Percentiles rank a stretch among this genome's conserved stretches.
phyloP scores from a whole-genome alignment of 2,113 vertebrate genomes.

The Excalfactoria chinensis region DNA sequence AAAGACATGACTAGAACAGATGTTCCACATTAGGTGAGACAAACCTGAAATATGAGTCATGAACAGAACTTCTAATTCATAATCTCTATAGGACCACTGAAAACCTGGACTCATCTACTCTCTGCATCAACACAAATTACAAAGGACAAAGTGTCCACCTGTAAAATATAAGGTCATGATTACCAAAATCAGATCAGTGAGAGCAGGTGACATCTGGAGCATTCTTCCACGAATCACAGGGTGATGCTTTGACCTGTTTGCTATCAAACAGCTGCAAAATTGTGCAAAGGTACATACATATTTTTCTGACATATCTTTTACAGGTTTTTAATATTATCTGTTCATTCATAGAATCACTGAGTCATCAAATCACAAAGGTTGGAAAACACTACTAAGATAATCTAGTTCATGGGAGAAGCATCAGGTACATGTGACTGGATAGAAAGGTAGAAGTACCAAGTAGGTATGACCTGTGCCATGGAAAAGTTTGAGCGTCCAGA shows the following conservation, averaged over 20 bases:
- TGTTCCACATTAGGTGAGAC: neutral
- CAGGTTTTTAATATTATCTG: neutral
- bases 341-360: neutral
- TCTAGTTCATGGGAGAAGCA: neutral
- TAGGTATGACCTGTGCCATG: neutral
- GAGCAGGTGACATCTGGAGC: neutral
- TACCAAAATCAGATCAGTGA: neutral
- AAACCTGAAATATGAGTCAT: neutral
- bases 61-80: neutral
- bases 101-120: neutral
- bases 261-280: neutral
- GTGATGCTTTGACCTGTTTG: neutral
- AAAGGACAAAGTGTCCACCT: neutral
- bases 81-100: neutral
- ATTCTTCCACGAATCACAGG: neutral
- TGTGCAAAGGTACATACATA: neutral
- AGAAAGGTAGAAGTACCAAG: neutral
- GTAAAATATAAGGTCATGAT: neutral
- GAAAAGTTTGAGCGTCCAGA: neutral
- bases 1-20: neutral
- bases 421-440: neutral
- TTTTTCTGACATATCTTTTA: neutral
- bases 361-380: no score
- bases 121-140: neutral
- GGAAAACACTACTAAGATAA: no score